A percentile compares a stretch with the other conserved stretches of the same genome.
phyloP scores from a whole-genome alignment of 2,113 vertebrate genomes.

The Pomatostomus ruficeps region DNA sequence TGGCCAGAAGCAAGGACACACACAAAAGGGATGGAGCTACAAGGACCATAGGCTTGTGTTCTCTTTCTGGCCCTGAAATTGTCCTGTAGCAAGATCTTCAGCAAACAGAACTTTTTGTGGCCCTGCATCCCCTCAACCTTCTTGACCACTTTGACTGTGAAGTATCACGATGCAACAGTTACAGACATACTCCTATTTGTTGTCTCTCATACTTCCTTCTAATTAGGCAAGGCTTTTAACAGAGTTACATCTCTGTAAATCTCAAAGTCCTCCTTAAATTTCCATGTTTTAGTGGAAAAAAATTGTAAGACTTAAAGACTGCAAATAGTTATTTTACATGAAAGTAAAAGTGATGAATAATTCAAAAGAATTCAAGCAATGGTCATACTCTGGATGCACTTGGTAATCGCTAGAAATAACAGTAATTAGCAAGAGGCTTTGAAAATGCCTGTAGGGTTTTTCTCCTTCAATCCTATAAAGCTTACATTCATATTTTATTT shows the following conservation, averaged over 20 bases:
- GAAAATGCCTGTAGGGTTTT: neutral
- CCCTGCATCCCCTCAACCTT: neutral
- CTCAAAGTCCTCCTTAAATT: neutral
- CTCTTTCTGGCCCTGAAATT: neutral
- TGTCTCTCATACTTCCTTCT: neutral
- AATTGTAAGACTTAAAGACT: neutral
- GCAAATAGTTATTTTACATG: neutral
- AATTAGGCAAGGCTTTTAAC: neutral
- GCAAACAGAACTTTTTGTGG: neutral
- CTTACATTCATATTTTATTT: neutral
- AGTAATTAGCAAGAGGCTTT: neutral
- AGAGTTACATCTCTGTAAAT: neutral
- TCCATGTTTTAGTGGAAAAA: neutral
- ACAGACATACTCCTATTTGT: neutral
- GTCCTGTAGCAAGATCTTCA: neutral
- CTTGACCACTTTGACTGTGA: neutral
- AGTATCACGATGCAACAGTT: accelerated
- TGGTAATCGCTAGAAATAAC: neutral
- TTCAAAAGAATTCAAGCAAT: neutral
- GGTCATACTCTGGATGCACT: neutral
- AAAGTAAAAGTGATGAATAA: neutral
- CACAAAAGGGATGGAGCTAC: neutral
- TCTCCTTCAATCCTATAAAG: neutral
- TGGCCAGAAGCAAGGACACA: neutral
- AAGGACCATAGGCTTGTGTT: neutral